These are phyloP conservation scores for Peromyscus melanophrys DNA, from an alignment of 2,797 vertebrate species.

Conservation along the genomic window DNA sequence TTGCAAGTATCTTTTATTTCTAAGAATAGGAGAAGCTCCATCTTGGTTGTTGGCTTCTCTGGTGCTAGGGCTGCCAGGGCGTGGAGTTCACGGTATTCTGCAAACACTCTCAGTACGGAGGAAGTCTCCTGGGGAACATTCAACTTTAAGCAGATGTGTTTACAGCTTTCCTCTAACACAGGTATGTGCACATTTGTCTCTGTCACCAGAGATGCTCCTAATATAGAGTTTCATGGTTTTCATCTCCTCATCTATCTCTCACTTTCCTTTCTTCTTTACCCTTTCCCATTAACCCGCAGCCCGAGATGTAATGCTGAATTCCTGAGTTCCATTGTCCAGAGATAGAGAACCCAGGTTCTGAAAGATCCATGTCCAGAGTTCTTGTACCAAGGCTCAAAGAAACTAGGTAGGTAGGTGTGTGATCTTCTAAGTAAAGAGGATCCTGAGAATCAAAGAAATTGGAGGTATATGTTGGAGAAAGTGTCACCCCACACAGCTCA, in stretches of 20 bases:
- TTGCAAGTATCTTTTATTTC: slow-evolving; percentile 14
- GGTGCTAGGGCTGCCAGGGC: not conserved
- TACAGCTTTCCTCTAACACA: slow-evolving; percentile 40
- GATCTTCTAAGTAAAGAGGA: not conserved
- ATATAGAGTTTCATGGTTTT: slow-evolving; percentile 61
- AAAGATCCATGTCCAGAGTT: not conserved
- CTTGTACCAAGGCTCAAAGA: not conserved
- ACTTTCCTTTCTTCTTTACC: not conserved
- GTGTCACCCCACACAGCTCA: not conserved
- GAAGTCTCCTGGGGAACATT: slow-evolving; percentile 12
- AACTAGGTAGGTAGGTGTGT: not conserved
- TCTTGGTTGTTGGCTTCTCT: not conserved
- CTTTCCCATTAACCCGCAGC: not conserved
- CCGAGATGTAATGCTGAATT: slow-evolving; percentile 41
- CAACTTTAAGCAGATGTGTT: slow-evolving; percentile 18
- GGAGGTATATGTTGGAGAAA: not conserved
- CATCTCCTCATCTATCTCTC: slow-evolving; percentile 51
- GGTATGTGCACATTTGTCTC: slow-evolving; percentile 41
- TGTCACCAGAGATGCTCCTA: slow-evolving; percentile 63
- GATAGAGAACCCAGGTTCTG: not conserved
- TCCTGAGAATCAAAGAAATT: not conserved
- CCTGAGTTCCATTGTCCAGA: not conserved
- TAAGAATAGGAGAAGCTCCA: not conserved
- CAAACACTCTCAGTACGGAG: not conserved
- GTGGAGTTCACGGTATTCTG: not conserved